Conservation (phyloP, 2,797 vertebrate species). For the Alectoris magna region DNA sequence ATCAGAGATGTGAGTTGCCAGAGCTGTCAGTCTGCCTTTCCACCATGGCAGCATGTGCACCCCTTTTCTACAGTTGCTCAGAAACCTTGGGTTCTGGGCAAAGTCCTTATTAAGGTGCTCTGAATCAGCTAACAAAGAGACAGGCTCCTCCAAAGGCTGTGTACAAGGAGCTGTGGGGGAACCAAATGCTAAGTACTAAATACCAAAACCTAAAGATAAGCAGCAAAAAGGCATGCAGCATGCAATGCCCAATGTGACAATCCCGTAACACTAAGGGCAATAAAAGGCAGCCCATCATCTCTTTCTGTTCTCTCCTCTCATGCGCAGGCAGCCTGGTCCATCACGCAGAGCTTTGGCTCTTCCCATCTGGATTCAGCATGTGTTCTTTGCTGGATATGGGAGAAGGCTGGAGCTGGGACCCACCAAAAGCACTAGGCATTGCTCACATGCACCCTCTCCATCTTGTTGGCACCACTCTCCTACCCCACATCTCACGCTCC, state of each 20-base stretch:
- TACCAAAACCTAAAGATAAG: background rate
- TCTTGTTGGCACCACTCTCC: background rate
- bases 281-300: background rate
- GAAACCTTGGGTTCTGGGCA: background rate
- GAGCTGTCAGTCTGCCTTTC: background rate
- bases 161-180: background rate
- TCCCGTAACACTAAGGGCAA: background rate
- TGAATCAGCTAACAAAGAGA: background rate
- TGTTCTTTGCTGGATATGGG: background rate
- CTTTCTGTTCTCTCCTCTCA: background rate
- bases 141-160: background rate
- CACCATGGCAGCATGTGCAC: fast-evolving
- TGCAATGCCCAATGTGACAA: background rate
- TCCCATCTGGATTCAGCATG: background rate
- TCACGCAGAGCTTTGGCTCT: background rate
- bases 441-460: background rate
- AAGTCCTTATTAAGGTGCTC: background rate
- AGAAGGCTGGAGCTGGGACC: background rate
- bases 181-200: background rate
- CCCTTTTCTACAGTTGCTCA: background rate
- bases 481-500: background rate
- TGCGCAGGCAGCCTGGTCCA: background rate
- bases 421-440: background rate
- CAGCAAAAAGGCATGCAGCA: background rate
- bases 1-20: background rate